These are phyloP conservation scores for Operophtera brumata DNA, from an alignment of 2,888 invertebrate species.

Conservation along the genomic window DNA sequence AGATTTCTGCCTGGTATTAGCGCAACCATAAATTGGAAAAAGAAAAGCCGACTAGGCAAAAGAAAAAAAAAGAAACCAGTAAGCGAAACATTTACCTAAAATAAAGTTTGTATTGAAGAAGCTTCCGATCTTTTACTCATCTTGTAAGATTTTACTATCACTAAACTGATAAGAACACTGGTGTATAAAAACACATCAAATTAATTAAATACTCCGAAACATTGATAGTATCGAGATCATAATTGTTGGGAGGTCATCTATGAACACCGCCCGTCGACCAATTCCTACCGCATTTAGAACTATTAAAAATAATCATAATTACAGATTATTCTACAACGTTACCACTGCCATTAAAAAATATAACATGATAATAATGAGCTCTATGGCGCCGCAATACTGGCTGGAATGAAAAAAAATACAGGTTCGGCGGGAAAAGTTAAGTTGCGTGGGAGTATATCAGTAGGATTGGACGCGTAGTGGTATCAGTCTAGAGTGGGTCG, in stretches of 20 bases:
- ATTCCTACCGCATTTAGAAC: conserved; percentile 43
- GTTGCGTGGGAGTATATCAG: conserved; percentile 58
- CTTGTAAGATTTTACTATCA: too few relatives aligned
- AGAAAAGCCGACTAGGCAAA: too few relatives aligned
- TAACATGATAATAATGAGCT: conserved; percentile 21
- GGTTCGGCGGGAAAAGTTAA: conserved; percentile 46
- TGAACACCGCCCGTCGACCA: conserved; percentile 32
- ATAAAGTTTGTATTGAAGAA: too few relatives aligned
- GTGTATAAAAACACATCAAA: not conserved
- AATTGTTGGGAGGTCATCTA: conserved; percentile 38
- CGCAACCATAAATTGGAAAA: too few relatives aligned
- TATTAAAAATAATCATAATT: conserved; percentile 46
- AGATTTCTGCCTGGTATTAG: too few relatives aligned
- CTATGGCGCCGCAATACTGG: conserved; percentile 26
- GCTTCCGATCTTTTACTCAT: not conserved
- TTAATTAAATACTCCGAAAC: conserved; percentile 18
- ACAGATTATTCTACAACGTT: conserved; percentile 38
- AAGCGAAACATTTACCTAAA: too few relatives aligned
- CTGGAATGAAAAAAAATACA: conserved; percentile 39
- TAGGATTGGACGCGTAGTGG: conserved; percentile 47
- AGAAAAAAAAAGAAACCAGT: too few relatives aligned
- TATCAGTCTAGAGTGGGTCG: conserved; percentile 58
- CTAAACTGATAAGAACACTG: not conserved
- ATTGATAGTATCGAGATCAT: conserved; percentile 14
- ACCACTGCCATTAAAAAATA: conserved; percentile 24